phyloP scores from a whole-genome alignment of 30 jellyfish, hydroid and myxozoan species.

The Aurelia aurita complex sp. Pacific region DNA sequence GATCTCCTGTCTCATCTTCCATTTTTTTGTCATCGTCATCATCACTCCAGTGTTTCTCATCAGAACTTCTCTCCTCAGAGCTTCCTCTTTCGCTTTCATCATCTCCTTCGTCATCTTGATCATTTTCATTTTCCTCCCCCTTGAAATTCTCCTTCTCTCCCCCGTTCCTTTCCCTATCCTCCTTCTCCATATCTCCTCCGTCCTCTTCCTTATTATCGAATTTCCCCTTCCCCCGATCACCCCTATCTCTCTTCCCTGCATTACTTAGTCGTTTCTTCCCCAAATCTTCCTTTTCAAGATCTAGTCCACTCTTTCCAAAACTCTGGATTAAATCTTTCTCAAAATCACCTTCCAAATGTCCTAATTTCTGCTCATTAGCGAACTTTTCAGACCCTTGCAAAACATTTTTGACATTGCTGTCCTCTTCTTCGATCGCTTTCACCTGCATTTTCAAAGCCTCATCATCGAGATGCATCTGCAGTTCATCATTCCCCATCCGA shows the following conservation, averaged over 20 bases:
- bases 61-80: conserved; percentile 6
- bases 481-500: conserved; percentile 66
- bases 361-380: conserved; percentile 47
- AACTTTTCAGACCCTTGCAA: conserved; percentile 69
- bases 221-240: conserved; percentile 2
- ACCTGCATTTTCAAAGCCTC: conserved; percentile 80
- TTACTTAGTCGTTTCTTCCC: conserved; percentile 18
- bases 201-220: not conserved
- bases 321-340: conserved; percentile 62
- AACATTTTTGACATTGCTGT: conserved; percentile 63
- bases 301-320: conserved; percentile 49
- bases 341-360: conserved; percentile 56
- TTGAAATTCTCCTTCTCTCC: conserved; percentile 1
- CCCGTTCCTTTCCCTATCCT: conserved; percentile 13
- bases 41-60: not conserved
- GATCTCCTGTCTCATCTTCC: conserved; percentile 41
- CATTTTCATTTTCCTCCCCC: conserved; percentile 23
- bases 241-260: conserved; percentile 19
- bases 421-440: conserved; percentile 82
- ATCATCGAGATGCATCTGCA: conserved; percentile 72
- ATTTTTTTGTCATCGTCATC: conserved; percentile 23
- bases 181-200: conserved; percentile 20
- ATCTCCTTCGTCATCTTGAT: conserved; percentile 29
- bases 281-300: conserved; percentile 10
- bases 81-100: conserved; percentile 27